Percentiles rank a stretch among this genome's conserved stretches.
Conservation (phyloP, 23 tunicate genomes). For the Aplidium turbinatum region DNA sequence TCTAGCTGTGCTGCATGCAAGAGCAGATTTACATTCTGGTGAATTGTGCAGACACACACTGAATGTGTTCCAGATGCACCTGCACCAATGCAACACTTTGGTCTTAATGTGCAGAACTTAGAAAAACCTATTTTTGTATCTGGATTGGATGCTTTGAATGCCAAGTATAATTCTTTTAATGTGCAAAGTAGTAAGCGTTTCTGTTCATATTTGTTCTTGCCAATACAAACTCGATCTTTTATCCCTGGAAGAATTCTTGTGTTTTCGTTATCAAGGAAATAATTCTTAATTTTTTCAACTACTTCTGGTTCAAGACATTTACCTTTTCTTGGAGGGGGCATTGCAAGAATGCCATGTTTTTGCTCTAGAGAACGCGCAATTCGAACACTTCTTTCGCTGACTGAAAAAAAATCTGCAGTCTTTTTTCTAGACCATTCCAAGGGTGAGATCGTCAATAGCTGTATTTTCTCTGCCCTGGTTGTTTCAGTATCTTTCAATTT, state of each 20-base stretch:
- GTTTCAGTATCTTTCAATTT: too few relatives aligned
- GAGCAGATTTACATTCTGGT: neutral
- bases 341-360: slow-evolving; percentile 1
- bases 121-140: neutral
- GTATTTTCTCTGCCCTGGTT: too few relatives aligned
- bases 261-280: slow-evolving; percentile 10
- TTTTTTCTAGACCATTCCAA: neutral
- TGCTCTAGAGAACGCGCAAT: neutral
- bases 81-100: slow-evolving; percentile 1
- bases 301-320: neutral
- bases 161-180: slow-evolving; percentile 1
- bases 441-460: neutral
- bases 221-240: slow-evolving; percentile 4
- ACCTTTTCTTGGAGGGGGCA: slow-evolving; percentile 7
- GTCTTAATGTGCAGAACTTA: neutral
- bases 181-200: slow-evolving; percentile 2
- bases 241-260: slow-evolving; percentile 21
- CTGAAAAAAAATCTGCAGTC: neutral
- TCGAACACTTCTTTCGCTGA: neutral
- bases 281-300: neutral
- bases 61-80: slow-evolving; percentile 13
- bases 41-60: slow-evolving; percentile 19
- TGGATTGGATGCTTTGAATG: neutral
- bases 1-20: neutral
- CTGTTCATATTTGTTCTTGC: neutral